Conservation (phyloP, 1,140 invertebrate species). For the Platyscapa corneri region DNA sequence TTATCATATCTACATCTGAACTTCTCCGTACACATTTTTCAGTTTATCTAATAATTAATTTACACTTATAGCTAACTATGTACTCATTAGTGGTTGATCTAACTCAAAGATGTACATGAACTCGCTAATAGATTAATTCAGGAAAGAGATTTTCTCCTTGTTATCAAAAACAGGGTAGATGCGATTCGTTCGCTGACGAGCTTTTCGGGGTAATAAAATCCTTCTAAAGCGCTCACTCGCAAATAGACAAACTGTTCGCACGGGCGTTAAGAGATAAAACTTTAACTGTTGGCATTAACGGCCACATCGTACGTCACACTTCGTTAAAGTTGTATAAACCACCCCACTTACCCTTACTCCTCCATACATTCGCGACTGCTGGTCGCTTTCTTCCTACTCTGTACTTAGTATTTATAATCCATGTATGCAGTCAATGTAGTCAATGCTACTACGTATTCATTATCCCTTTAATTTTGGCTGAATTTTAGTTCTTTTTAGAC, state of each 20-base stretch:
- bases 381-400: not conserved
- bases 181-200: not conserved
- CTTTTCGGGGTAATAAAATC: constrained; percentile 31
- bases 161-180: constrained; percentile 20
- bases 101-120: not conserved
- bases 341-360: too few species aligned
- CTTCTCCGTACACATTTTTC: not conserved
- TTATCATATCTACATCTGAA: too few species aligned
- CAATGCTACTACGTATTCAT: too few species aligned
- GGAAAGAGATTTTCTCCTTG: not conserved
- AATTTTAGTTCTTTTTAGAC: too few species aligned
- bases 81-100: not conserved
- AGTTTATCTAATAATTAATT: not conserved
- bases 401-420: not conserved
- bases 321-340: constrained; percentile 48
- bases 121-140: not conserved
- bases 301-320: constrained; percentile 47
- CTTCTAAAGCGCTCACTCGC: constrained; percentile 24
- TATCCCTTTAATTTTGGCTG: too few species aligned
- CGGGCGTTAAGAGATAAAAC: constrained; percentile 51
- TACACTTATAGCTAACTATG: not conserved
- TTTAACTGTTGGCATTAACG: constrained; percentile 47
- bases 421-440: not conserved
- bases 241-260: constrained; percentile 46
- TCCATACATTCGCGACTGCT: not conserved